These are phyloP conservation scores for Gobionotothen gibberifrons DNA, from an alignment of 2,797 vertebrate genomes.

Conservation along the genomic window DNA sequence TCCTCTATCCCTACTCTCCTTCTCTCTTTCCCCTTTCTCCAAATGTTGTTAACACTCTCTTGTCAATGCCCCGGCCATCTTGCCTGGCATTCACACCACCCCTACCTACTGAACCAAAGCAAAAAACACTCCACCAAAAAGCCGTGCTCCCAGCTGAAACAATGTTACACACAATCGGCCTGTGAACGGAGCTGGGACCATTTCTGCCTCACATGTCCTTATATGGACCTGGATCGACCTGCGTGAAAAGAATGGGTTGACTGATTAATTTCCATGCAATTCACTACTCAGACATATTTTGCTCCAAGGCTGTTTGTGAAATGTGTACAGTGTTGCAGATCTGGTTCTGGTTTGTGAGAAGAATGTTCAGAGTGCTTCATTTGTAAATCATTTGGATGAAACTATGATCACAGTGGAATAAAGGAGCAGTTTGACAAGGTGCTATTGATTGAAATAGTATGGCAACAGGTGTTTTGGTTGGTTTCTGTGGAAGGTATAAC, in stretches of 20 bases:
- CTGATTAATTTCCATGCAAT: conserved; percentile 54
- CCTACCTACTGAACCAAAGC: conserved; percentile 16
- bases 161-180: conserved; percentile 58
- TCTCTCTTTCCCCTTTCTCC: conserved; percentile 6
- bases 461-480: conserved; percentile 20
- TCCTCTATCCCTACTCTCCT: neutral
- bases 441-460: conserved; percentile 4
- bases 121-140: conserved; percentile 29
- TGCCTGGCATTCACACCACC: conserved; percentile 20
- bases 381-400: conserved; percentile 25
- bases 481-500: conserved; percentile 1
- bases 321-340: neutral
- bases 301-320: conserved; percentile 25
- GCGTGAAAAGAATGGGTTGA: conserved; percentile 61
- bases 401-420: neutral
- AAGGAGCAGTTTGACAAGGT: neutral
- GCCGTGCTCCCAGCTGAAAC: conserved; percentile 51
- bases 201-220: conserved; percentile 71
- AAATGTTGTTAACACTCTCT: conserved; percentile 29
- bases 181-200: conserved; percentile 60
- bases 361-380: conserved; percentile 2
- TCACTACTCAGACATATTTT: conserved; percentile 20
- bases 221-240: conserved; percentile 72
- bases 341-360: conserved; percentile 4
- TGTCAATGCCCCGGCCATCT: conserved; percentile 13